Percentiles rank a stretch among this genome's conserved stretches.
These are phyloP conservation scores for Penaeus vannamei DNA, from an alignment of 1,140 invertebrate genomes.

Conservation along the genomic window DNA sequence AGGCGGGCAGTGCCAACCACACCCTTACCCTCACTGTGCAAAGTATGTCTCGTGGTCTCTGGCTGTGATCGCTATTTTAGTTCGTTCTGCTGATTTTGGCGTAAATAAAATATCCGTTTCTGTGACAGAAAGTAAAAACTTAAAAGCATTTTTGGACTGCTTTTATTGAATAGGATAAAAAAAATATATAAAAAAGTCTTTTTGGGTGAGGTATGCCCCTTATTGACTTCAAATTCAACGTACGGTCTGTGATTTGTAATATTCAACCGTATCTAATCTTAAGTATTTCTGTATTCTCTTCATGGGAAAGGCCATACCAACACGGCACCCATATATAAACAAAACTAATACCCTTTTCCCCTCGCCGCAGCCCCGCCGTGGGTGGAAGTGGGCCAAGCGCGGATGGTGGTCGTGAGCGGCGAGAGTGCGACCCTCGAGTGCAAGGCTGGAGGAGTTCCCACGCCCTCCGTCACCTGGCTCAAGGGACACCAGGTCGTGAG, in stretches of 20 bases:
- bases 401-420: conserved; percentile 46
- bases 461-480: conserved; percentile 65
- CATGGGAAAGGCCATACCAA: too few relatives aligned
- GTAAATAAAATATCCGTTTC: background rate
- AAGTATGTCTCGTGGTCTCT: conserved; percentile 71
- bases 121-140: background rate
- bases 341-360: too few relatives aligned
- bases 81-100: background rate
- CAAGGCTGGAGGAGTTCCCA: conserved; percentile 56
- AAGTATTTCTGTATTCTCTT: too few relatives aligned
- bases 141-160: too few relatives aligned
- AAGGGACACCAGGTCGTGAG: conserved; percentile 58
- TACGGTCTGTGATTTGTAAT: too few relatives aligned
- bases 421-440: conserved; percentile 54
- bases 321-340: too few relatives aligned
- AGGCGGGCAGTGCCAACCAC: conserved; percentile 73
- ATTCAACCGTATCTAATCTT: too few relatives aligned
- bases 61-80: too few relatives aligned
- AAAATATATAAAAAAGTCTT: too few relatives aligned
- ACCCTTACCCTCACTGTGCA: conserved; percentile 74
- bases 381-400: conserved; percentile 9
- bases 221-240: too few relatives aligned
- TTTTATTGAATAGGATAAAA: too few relatives aligned
- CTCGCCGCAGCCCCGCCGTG: conserved; percentile 23
- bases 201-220: too few relatives aligned